Conservation (phyloP, 2,797 vertebrate genomes). For the Coregonus suidteri region DNA sequence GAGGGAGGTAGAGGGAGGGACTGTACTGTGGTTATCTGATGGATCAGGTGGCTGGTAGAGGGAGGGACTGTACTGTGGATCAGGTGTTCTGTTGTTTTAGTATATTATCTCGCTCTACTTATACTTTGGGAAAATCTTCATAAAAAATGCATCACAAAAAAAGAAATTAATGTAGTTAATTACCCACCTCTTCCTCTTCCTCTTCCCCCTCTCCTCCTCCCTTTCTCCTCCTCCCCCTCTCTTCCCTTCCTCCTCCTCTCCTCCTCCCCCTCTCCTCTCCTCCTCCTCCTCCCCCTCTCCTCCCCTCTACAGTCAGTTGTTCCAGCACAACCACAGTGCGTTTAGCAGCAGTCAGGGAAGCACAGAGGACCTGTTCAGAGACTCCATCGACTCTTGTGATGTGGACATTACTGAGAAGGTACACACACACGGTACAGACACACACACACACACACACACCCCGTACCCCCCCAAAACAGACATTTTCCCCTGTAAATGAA, state of each 20-base stretch:
- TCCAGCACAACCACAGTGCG: slow-evolving; percentile 88
- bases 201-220: neutral
- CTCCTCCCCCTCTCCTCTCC: neutral
- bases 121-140: no score
- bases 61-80: no score
- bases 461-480: neutral
- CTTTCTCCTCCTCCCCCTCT: neutral
- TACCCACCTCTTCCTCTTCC: neutral
- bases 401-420: slow-evolving; percentile 97
- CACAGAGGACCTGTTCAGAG: slow-evolving; percentile 94
- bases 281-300: neutral
- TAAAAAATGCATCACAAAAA: no score
- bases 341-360: slow-evolving; percentile 96
- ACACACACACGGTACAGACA: slow-evolving; percentile 8
- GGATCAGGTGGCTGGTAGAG: no score
- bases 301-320: slow-evolving; percentile 82
- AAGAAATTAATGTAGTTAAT: no score
- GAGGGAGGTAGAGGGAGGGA: no score
- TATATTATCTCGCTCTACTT: no score
- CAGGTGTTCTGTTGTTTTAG: no score
- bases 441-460: slow-evolving; percentile 12
- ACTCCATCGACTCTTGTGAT: slow-evolving; percentile 95
- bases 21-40: no score
- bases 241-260: neutral
- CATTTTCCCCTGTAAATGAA: neutral